Evolutionary conservation across 1,140 invertebrate genomes (phyloP).

Genomic region (Trachymyrmex septentrionalis): DNA sequence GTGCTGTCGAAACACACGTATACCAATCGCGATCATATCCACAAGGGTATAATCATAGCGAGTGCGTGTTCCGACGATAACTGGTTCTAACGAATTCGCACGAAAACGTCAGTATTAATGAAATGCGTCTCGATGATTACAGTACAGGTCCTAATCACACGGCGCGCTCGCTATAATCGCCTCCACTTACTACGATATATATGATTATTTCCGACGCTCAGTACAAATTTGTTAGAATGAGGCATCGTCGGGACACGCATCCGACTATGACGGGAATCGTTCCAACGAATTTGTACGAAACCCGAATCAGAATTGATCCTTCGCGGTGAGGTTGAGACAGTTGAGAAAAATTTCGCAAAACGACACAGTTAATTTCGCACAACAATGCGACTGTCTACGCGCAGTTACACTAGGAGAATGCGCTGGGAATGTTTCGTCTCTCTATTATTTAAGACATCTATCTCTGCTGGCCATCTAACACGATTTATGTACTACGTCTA

Average conservation of each 20-base stretch:
- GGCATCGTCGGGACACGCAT: slow-evolving; percentile 25
- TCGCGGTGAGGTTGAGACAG: neutral
- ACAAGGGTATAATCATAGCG: slow-evolving; percentile 37
- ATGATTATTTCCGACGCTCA: slow-evolving; percentile 53
- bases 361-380: neutral
- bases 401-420: neutral
- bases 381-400: neutral
- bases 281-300: neutral
- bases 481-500: slow-evolving; percentile 35
- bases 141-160: slow-evolving; percentile 40
- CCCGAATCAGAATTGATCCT: slow-evolving; percentile 27
- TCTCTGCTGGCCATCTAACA: slow-evolving; percentile 41
- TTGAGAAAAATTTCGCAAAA: slow-evolving; percentile 14
- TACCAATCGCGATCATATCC: slow-evolving; percentile 26
- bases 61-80: slow-evolving; percentile 17
- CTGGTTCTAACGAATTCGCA: slow-evolving; percentile 57
- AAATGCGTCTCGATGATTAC: slow-evolving; percentile 52
- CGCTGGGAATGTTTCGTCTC: slow-evolving; percentile 9
- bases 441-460: slow-evolving; percentile 42
- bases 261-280: slow-evolving; percentile 11
- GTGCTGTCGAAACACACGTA: slow-evolving; percentile 20
- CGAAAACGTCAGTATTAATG: slow-evolving; percentile 55
- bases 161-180: slow-evolving; percentile 27
- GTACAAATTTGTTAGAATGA: slow-evolving; percentile 56
- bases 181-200: slow-evolving; percentile 48